phyloP scores from a whole-genome alignment of 2,113 vertebrate genomes.

The Chunga burmeisteri region DNA sequence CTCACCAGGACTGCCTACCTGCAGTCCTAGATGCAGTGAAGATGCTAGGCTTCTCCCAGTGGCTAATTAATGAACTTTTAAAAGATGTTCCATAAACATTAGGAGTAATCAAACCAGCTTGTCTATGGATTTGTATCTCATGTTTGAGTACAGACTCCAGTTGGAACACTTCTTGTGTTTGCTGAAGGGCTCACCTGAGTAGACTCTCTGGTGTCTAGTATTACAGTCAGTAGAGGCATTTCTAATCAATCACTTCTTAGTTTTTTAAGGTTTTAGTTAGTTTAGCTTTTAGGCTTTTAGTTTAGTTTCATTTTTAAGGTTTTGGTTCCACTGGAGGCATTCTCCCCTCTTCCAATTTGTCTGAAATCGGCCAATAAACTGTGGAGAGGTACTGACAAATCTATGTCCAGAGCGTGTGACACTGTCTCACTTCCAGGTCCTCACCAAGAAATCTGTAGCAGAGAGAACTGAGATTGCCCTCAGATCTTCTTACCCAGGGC shows the following conservation, averaged over 20 bases:
- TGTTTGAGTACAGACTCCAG: background rate
- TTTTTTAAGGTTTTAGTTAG: too few species aligned
- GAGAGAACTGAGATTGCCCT: background rate
- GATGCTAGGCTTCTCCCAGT: background rate
- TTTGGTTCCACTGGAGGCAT: background rate
- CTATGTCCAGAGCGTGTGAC: background rate
- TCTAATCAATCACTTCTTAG: background rate
- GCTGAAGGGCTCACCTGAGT: background rate
- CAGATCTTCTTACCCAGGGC: background rate
- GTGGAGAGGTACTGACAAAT: background rate
- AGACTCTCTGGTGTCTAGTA: background rate
- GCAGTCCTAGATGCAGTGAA: background rate
- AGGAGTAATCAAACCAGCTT: background rate
- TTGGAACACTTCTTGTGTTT: background rate
- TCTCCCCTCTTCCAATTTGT: background rate
- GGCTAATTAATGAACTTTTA: background rate
- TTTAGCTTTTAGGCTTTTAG: background rate
- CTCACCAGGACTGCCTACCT: background rate
- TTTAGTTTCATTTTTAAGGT: background rate
- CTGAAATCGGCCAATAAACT: background rate
- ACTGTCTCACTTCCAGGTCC: background rate
- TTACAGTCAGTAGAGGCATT: background rate
- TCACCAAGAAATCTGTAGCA: accelerated
- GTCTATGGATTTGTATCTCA: background rate
- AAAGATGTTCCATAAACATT: background rate